Base-by-base conservation (phyloP, 1,140 invertebrate species). In the Batillaria attramentaria region DNA sequence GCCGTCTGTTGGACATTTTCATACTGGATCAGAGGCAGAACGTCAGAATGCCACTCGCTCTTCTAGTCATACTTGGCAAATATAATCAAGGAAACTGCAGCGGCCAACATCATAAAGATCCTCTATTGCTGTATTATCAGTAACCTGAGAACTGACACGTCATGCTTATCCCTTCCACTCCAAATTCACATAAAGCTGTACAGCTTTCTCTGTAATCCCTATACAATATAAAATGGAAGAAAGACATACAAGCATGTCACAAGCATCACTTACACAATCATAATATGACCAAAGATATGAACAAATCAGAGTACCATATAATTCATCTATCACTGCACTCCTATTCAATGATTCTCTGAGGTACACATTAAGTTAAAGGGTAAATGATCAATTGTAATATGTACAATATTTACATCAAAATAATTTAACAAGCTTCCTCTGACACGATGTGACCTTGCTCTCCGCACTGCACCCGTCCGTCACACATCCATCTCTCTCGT, bases 361-460 rank as follows among this genome's bases (percentile, higher is more conserved):
- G 73, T 75, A 75, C 73, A 75, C 60, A 50, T n/a, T 46, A 70
- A 70, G n/a, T n/a, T 70, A 42, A 20, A 70, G 43, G 39, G 37
- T 57, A 16, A 42, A 43, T 60, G 28, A 39, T 75, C n/a, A 39
- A 8, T 62, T 35, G 57, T 39, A 62, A 31, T 75, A 75, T 75
- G 50, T 75, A 65, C 73, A 75, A 10, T 75, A 75, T 75, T 50
- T 75, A 75, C 73, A 75, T 3, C 28, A 60, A n/a, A 74, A 74
- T 65, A 75, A 75, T 65, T 65, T 75, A 75, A 33, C 73, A 75
- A 33, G n/a, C 57, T 13, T 31, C n/a, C 33, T 46, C 16, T 35
- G 16, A 66, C 16, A 70, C 43, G 20, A 31, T 70, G 68, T 70
- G 66, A 69, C 68, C 41, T 70, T 42, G 6, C 68, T 20, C 33